Evolutionary conservation across 2,888 invertebrate genomes (phyloP), one percentile per base, ranked within the genome.

Genomic region (Axea sp.): DNA sequence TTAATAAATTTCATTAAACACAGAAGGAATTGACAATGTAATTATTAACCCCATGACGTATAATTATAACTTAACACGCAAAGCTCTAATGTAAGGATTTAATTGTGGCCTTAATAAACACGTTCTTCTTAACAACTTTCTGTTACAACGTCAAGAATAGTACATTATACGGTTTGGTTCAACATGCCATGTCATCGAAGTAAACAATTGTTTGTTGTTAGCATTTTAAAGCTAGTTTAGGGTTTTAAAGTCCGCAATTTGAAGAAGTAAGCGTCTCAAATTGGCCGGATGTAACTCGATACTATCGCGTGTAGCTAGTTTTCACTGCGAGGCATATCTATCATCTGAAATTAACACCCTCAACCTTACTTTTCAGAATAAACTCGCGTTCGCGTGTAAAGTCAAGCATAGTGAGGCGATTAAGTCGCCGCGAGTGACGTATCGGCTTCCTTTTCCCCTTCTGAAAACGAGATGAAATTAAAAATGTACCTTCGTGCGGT

Each of bases 301-400:
- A 59, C 30, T 65, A 73, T 85, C 83, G 85, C 84, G 85, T 84
- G 85, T 79, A 80, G 75, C 78, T 82, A 81, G 83, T 84, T 84
- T 83, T 80, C 83, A 84, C 80, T 78, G 81, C 68, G 60, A 73
- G 67, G 73, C 72, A 75, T 84, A 85, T 85, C 84, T 84, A 82
- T 84, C 82, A 84, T 85, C 84, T 82, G 82, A 83, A 85, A 85
- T 85, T 84, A 85, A 85, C 84, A 83, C 84, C 82, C 83, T 83
- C 82, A 79, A 80, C 78, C 77, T 76, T 79, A 76, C 79, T 80
- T 83, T 82, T 75, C 78, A 73, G 74, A 78, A 80, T 82, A 78
- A 77, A 71, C 64, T 72, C 57, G 77, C 78, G 80, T 78, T 79
- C 79, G 77, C 80, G 81, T 78, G 76, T 55, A 49, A 31, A 49